phyloP scores from a whole-genome alignment of 2,113 vertebrate genomes.

The Brienomyrus longianalis region DNA sequence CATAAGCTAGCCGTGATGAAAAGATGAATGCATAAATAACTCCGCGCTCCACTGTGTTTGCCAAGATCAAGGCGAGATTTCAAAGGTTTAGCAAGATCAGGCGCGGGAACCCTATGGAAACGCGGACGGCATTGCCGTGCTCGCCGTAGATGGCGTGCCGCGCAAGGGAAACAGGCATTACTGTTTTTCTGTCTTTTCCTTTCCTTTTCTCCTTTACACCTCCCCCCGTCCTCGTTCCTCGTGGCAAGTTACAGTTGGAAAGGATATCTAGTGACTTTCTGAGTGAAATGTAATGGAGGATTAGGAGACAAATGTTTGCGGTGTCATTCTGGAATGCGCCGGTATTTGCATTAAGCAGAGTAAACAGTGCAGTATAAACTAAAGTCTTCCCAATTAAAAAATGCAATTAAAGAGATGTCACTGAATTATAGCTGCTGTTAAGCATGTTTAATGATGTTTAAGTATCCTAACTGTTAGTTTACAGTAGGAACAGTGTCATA shows the following conservation, averaged over 20 bases:
- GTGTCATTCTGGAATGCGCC: conserved; percentile 26
- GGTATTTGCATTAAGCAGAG: conserved; percentile 21
- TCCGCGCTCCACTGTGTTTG: conserved; percentile 80
- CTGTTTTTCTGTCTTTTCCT: conserved; percentile 42
- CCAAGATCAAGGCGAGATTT: conserved; percentile 89
- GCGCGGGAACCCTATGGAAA: conserved; percentile 78
- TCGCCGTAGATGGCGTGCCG: conserved; percentile 61
- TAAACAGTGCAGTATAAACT: conserved; percentile 33
- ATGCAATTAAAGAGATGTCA: conserved; percentile 64
- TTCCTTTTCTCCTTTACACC: conserved; percentile 18
- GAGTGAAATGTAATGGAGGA: conserved; percentile 16
- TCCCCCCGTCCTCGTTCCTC: conserved; percentile 6
- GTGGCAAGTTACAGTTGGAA: conserved; percentile 7
- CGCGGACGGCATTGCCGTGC: conserved; percentile 62
- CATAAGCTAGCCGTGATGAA: conserved; percentile 84
- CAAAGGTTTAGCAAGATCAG: conserved; percentile 82
- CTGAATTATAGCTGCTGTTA: conserved; percentile 65
- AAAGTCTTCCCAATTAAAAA: conserved; percentile 26
- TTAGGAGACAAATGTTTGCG: conserved; percentile 25
- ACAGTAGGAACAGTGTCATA: conserved; percentile 23
- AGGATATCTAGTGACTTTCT: conserved; percentile 10
- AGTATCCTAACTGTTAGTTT: conserved; percentile 38
- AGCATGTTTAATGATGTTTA: conserved; percentile 61
- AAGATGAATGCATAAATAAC: conserved; percentile 88
- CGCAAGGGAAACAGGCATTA: conserved; percentile 65